Conservation (phyloP, 2,888 invertebrate genomes). For the Leptopterna dolabrata region DNA sequence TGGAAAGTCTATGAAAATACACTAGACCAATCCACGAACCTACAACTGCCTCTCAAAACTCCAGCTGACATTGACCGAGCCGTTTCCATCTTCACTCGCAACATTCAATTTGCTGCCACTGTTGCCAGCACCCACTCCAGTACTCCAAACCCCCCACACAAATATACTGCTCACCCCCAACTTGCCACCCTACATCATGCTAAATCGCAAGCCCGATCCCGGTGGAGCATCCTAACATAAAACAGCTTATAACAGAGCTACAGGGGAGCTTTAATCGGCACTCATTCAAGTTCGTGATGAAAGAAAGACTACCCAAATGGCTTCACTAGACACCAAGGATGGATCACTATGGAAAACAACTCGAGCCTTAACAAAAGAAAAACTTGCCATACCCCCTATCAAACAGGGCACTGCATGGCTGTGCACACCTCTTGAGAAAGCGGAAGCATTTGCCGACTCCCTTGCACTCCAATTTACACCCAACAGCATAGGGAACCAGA, state of each 20-base stretch:
- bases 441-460: neutral
- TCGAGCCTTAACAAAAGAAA: neutral
- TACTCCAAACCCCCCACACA: neutral
- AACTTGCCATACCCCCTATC: neutral
- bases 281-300: neutral
- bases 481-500: no score
- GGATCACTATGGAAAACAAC: constrained; percentile 10
- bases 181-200: neutral
- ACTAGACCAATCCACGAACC: neutral
- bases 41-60: constrained; percentile 8
- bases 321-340: constrained; percentile 15
- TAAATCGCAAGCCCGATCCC: no score
- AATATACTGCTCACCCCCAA: neutral
- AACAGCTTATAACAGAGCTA: no score
- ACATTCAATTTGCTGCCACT: constrained; percentile 9
- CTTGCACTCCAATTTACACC: neutral
- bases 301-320: neutral
- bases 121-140: neutral
- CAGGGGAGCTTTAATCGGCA: neutral
- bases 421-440: constrained; percentile 10
- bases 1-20: neutral
- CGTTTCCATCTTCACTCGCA: neutral
- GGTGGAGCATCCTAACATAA: neutral
- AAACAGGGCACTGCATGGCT: neutral
- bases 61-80: neutral